A percentile compares a stretch with the other conserved stretches of the same genome.
phyloP scores from a whole-genome alignment of 2,888 invertebrate species.

The Danaus chrysippus region DNA sequence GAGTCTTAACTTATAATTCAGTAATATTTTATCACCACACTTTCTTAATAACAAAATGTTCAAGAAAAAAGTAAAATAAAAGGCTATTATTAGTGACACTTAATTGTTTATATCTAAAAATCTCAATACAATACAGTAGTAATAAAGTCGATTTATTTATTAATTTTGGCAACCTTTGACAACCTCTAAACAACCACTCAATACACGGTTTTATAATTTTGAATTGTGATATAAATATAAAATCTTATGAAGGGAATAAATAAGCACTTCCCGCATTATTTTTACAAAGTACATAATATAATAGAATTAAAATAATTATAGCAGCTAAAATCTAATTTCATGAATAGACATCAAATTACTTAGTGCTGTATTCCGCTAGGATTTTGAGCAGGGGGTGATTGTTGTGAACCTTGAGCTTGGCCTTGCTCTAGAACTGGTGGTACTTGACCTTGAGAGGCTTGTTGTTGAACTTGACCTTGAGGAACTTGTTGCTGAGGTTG shows the following conservation, averaged over 20 bases:
- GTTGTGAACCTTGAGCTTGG: constrained; percentile 27
- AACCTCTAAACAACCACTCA: not conserved
- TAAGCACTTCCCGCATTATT: not conserved
- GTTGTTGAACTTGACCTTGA: constrained; percentile 34
- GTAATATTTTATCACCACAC: too few relatives aligned
- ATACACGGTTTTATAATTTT: not conserved
- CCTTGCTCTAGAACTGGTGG: constrained; percentile 27
- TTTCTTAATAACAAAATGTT: too few relatives aligned
- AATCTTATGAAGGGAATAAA: not conserved
- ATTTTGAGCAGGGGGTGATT: constrained; percentile 12
- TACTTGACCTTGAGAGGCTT: constrained; percentile 29
- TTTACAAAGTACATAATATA: not conserved
- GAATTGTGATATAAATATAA: constrained; percentile 1
- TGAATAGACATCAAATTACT: not conserved
- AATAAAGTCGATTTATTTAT: constrained; percentile 9
- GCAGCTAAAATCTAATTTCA: not conserved
- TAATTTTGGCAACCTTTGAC: constrained; percentile 29
- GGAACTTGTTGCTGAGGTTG: constrained; percentile 29
- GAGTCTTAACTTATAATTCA: too few relatives aligned
- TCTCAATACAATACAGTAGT: constrained; percentile 15
- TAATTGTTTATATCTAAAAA: constrained; percentile 22
- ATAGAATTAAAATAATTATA: too few relatives aligned
- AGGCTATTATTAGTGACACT: constrained; percentile 2
- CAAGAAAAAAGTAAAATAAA: constrained; percentile 11
- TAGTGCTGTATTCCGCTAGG: not conserved